Evolutionary conservation across 1,140 invertebrate species (phyloP).

Genomic region (Microplitis demolitor): DNA sequence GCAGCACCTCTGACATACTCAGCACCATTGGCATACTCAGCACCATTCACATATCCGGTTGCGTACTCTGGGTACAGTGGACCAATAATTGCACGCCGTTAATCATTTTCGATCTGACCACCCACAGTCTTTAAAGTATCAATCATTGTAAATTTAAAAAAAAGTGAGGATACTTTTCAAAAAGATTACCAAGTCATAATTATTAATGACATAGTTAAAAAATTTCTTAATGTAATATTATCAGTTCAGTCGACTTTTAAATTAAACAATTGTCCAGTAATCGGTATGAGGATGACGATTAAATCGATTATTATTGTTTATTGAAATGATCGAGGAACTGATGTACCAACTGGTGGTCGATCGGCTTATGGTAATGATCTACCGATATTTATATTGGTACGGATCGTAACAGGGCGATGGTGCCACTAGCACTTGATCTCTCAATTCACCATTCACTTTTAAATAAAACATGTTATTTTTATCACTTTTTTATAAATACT

Average conservation of each 20-base stretch:
- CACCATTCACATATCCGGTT: slow-evolving; percentile 33
- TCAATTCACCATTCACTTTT: slow-evolving; percentile 2
- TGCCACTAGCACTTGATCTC: slow-evolving; percentile 31
- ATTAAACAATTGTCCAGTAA: slow-evolving; percentile 6
- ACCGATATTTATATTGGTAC: neutral
- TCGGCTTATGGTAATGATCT: neutral
- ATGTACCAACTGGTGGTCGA: slow-evolving; percentile 6
- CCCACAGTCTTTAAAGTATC: neutral
- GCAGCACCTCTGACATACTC: slow-evolving; percentile 46
- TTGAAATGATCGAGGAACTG: slow-evolving; percentile 21
- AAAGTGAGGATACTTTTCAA: neutral
- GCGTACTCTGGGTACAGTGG: slow-evolving; percentile 42
- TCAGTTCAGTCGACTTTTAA: slow-evolving; percentile 13
- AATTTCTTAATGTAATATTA: neutral
- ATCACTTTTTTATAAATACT: neutral
- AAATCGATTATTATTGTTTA: slow-evolving; percentile 7
- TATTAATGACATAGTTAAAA: too few species aligned
- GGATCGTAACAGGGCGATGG: slow-evolving; percentile 26
- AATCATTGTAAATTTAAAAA: neutral
- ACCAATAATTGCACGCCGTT: slow-evolving; percentile 39
- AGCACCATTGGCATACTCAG: slow-evolving; percentile 38
- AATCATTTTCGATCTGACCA: slow-evolving; percentile 27
- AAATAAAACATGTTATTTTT: neutral
- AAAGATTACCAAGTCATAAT: too few species aligned
- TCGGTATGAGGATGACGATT: slow-evolving; percentile 14